A percentile compares a stretch with the other conserved stretches of the same genome.
Evolutionary conservation across 2,888 invertebrate genomes (phyloP).

Genomic region (Agrochola macilenta): DNA sequence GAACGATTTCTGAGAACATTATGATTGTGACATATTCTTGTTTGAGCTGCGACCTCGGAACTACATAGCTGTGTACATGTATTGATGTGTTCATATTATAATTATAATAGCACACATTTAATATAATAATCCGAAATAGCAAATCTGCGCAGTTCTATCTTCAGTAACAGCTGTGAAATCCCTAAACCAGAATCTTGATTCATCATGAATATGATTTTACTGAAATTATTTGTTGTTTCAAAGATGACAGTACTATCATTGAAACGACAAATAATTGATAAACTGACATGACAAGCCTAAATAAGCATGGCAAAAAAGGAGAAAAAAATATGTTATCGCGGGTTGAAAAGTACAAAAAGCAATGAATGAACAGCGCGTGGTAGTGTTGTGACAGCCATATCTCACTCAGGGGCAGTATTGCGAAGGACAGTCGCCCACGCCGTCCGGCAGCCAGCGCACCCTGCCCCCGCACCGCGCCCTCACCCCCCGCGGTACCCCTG

Average conservation of each 20-base stretch:
- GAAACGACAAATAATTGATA: conserved; percentile 57
- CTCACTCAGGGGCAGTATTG: conserved; percentile 79
- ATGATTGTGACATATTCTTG: conserved; percentile 82
- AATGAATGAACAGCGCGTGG: conserved; percentile 69
- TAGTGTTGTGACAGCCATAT: conserved; percentile 77
- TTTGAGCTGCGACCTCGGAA: conserved; percentile 67
- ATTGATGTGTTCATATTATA: conserved; percentile 55
- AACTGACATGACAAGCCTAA: conserved; percentile 43
- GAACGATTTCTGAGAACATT: conserved; percentile 85
- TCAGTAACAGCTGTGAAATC: conserved; percentile 3
- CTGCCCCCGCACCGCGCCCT: conserved; percentile 46
- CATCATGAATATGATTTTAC: conserved; percentile 1
- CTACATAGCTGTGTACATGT: conserved; percentile 49
- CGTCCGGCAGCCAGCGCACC: conserved; percentile 74
- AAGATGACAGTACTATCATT: conserved; percentile 46
- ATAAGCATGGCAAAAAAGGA: conserved; percentile 48
- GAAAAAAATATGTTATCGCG: conserved; percentile 59
- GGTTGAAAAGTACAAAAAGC: conserved; percentile 57
- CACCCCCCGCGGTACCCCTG: conserved; percentile 66
- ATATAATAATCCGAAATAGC: conserved; percentile 24
- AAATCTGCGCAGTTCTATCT: conserved; percentile 17
- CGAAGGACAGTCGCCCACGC: conserved; percentile 87
- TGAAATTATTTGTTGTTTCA: conserved; percentile 28
- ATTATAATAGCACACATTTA: conserved; percentile 32
- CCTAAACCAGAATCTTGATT: not conserved